Conservation (phyloP, 2,113 vertebrate genomes). For the Bos indicus region DNA sequence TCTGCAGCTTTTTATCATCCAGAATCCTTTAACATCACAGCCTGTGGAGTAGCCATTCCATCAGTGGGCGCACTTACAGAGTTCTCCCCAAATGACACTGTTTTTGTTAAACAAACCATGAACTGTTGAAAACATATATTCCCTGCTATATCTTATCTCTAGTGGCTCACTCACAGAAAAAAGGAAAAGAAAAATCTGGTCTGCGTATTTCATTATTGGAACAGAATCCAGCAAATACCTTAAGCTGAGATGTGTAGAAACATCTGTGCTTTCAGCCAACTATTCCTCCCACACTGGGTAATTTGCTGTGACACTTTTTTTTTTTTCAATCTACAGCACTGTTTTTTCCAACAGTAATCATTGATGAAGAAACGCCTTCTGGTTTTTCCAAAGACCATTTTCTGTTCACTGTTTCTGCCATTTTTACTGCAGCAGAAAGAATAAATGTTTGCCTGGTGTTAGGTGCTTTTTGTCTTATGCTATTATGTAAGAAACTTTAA, state of each 20-base stretch:
- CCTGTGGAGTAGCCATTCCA: neutral
- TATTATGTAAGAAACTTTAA: slow-evolving; percentile 49
- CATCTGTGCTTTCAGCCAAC: slow-evolving; percentile 12
- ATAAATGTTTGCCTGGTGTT: slow-evolving; percentile 29
- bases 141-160: neutral
- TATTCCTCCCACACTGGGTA: slow-evolving; percentile 46
- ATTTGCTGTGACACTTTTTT: slow-evolving; percentile 11
- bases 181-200: neutral
- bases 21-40: neutral
- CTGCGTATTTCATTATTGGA: slow-evolving; percentile 23
- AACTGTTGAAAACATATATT: neutral
- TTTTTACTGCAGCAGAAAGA: slow-evolving; percentile 52
- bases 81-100: neutral
- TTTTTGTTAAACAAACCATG: slow-evolving; percentile 30
- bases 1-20: neutral
- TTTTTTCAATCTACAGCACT: neutral
- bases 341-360: slow-evolving; percentile 23
- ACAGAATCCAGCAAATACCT: slow-evolving; percentile 18
- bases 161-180: neutral
- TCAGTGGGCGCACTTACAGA: neutral
- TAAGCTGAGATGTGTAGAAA: neutral
- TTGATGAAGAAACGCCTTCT: slow-evolving; percentile 55
- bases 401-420: slow-evolving; percentile 58
- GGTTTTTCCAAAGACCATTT: slow-evolving; percentile 60
- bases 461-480: slow-evolving; percentile 5